A percentile compares a stretch with the other conserved stretches of the same genome.
phyloP scores from a whole-genome alignment of 2,113 vertebrate genomes.

The Excalfactoria chinensis region DNA sequence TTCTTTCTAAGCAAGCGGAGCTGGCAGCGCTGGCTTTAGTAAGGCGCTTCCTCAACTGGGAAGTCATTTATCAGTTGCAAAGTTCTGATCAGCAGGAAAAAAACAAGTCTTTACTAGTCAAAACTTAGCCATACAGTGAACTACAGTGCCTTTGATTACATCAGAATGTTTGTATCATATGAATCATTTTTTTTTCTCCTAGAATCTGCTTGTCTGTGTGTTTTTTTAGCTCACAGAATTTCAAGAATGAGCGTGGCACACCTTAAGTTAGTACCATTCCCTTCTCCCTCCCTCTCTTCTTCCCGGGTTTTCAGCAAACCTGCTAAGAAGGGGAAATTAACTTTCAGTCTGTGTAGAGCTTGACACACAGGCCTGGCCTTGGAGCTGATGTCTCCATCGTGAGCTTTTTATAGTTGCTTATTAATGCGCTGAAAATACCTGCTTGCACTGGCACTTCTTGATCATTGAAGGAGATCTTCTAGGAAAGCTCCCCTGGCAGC shows the following conservation, averaged over 20 bases:
- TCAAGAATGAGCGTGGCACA: not conserved
- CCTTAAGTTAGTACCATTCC: not conserved
- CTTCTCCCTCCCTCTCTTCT: not conserved
- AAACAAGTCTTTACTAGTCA: not conserved
- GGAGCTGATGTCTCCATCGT: not conserved
- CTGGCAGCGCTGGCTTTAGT: not conserved
- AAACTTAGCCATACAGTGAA: not conserved
- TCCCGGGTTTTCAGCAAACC: slow-evolving; percentile 10
- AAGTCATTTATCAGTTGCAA: not conserved
- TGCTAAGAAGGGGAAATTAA: not conserved
- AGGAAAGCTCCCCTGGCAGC: not conserved
- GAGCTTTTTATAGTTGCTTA: slow-evolving; percentile 30
- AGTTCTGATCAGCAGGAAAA: not conserved
- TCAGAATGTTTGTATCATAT: not conserved
- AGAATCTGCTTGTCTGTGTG: not conserved
- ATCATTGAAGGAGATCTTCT: not conserved
- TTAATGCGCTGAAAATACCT: slow-evolving; percentile 37
- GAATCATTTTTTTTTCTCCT: not conserved
- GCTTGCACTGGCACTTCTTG: slow-evolving; percentile 1
- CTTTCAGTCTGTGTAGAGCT: not conserved
- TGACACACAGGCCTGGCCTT: not conserved
- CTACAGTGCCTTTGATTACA: not conserved
- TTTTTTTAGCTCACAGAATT: not conserved
- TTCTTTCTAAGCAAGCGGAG: not conserved
- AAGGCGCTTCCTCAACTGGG: not conserved